A percentile compares a stretch with the other conserved stretches of the same genome.
phyloP scores from a whole-genome alignment of 2,113 vertebrate genomes.

The Arenaria interpres region DNA sequence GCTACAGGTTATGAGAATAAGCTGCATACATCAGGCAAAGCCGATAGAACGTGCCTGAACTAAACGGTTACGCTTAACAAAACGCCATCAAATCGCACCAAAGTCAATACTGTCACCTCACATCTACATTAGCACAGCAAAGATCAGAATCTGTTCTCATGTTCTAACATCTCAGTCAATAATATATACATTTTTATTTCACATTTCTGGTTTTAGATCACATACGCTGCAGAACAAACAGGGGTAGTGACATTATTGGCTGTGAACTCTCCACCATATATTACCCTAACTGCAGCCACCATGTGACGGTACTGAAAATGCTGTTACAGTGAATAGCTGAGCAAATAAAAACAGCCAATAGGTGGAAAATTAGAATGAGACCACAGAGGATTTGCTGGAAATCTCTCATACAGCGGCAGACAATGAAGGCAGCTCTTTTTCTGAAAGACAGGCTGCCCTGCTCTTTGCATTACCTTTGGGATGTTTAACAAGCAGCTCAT shows the following conservation, averaged over 20 bases:
- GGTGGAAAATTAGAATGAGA: slow-evolving; percentile 14
- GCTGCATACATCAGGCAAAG: neutral
- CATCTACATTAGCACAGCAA: neutral
- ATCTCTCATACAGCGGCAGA: neutral
- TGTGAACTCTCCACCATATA: neutral
- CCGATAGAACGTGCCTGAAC: neutral
- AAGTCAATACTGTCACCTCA: neutral
- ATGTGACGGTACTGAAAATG: neutral
- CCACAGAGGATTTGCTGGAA: slow-evolving; percentile 8
- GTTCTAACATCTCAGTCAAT: neutral
- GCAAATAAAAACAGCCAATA: slow-evolving; percentile 13
- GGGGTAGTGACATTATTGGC: neutral
- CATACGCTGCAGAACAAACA: neutral
- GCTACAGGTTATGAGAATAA: neutral
- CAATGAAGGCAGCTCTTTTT: neutral
- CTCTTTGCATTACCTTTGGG: neutral
- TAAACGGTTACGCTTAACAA: neutral
- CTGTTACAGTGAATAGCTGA: neutral
- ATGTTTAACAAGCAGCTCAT: neutral
- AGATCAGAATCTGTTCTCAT: neutral
- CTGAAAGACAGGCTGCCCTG: neutral
- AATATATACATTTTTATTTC: neutral
- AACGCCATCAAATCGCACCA: neutral
- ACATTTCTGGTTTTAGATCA: neutral
- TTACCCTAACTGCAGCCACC: neutral